Evolutionary conservation across 1,140 invertebrate genomes (phyloP).

Genomic region (Akabosia matsudoensis): DNA sequence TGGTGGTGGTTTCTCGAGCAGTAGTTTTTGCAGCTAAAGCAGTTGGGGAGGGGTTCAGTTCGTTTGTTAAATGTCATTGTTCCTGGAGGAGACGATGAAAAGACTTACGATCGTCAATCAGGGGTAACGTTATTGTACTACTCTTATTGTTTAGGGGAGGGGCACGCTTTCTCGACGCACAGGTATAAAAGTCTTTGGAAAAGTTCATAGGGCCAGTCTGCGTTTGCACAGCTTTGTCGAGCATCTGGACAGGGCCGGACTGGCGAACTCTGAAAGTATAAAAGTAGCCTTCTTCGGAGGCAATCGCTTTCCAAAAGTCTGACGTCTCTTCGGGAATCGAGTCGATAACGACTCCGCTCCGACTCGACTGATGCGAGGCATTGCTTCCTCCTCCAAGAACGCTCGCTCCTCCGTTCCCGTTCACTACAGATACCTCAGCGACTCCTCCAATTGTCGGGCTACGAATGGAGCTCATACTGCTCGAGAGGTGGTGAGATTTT

Average conservation of each 20-base stretch:
- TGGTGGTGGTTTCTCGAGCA: neutral
- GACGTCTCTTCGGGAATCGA: constrained; percentile 30
- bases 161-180: neutral
- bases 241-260: constrained; percentile 44
- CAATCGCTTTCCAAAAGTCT: constrained; percentile 34
- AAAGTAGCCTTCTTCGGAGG: constrained; percentile 40
- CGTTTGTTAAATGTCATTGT: constrained; percentile 15
- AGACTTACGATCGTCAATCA: constrained; percentile 22
- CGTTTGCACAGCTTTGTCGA: constrained; percentile 45
- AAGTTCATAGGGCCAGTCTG: constrained; percentile 17
- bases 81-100: neutral
- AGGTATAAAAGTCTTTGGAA: neutral
- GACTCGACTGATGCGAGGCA: neutral
- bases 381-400: neutral
- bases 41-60: neutral
- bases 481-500: neutral
- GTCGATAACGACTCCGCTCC: constrained; percentile 18
- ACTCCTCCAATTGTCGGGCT: neutral
- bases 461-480: constrained; percentile 17
- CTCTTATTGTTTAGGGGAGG: constrained; percentile 20
- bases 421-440: neutral
- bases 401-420: neutral
- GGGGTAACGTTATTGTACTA: constrained; percentile 16
- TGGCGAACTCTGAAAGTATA: constrained; percentile 45
- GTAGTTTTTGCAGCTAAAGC: neutral